These are phyloP conservation scores for Pollicipes pollicipes DNA, from an alignment of 1,140 invertebrate species.

Conservation along the genomic window DNA sequence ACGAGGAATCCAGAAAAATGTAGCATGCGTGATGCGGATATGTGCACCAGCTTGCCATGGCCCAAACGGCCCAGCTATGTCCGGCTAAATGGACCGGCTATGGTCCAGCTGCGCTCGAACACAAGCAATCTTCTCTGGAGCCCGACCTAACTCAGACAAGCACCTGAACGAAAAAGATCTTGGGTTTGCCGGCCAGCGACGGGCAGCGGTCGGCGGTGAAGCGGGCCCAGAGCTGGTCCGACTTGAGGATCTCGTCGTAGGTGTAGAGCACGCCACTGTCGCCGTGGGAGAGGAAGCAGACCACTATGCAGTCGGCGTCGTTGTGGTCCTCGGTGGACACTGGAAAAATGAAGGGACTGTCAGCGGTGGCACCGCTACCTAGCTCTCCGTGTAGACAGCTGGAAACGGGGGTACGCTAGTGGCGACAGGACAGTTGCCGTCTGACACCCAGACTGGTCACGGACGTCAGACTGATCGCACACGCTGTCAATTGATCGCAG, in stretches of 20 bases:
- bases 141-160: too few relatives aligned
- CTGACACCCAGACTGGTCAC: background rate
- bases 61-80: background rate
- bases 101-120: too few relatives aligned
- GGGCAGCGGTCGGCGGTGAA: conserved; percentile 34
- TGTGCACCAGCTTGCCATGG: background rate
- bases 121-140: too few relatives aligned
- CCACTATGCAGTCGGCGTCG: conserved; percentile 29
- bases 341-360: conserved; percentile 18
- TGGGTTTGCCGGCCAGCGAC: conserved; percentile 33
- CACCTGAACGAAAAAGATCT: conserved; percentile 33
- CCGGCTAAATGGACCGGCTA: conserved; percentile 8
- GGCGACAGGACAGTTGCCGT: conserved; percentile 1
- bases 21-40: background rate
- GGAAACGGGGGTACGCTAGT: background rate
- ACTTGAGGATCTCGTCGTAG: conserved; percentile 25
- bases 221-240: conserved; percentile 28
- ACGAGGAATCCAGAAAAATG: too few relatives aligned
- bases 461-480: background rate
- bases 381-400: too few relatives aligned
- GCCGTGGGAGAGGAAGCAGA: conserved; percentile 36
- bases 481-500: too few relatives aligned
- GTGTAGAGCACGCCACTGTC: conserved; percentile 32
- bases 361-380: too few relatives aligned
- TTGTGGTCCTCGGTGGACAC: conserved; percentile 27